Percentiles rank a stretch among this genome's conserved stretches.
Evolutionary conservation across 2,113 vertebrate species (phyloP).

Genomic region (Apistogramma diplotaenia): DNA sequence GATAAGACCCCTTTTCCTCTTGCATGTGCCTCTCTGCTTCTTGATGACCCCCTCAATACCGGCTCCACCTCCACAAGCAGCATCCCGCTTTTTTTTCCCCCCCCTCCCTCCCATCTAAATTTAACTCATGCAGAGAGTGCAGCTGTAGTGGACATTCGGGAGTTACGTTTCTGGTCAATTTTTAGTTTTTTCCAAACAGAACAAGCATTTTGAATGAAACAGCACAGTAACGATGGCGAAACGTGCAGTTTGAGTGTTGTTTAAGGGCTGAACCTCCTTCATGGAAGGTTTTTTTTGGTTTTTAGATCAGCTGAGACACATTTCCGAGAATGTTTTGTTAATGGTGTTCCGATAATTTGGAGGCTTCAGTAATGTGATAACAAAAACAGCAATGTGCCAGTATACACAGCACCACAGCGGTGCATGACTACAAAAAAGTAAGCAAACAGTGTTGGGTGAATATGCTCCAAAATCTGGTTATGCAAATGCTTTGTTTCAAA

Average conservation of each 20-base stretch:
- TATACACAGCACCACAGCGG: not conserved
- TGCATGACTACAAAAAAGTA: not conserved
- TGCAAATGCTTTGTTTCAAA: not conserved
- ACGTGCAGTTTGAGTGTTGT: not conserved
- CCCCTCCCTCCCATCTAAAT: conserved; percentile 15
- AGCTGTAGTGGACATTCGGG: not conserved
- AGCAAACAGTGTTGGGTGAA: not conserved
- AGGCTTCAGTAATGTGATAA: not conserved
- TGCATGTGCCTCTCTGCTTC: conserved; percentile 58
- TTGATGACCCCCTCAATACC: conserved; percentile 35
- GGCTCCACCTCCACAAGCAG: not conserved
- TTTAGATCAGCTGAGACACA: not conserved
- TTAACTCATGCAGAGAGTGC: conserved; percentile 13
- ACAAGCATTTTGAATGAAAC: not conserved
- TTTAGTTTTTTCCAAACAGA: not conserved
- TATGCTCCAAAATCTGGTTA: not conserved
- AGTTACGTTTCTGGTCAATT: conserved; percentile 17
- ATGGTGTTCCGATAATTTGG: not conserved
- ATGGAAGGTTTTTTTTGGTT: not conserved
- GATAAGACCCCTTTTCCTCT: conserved; percentile 60
- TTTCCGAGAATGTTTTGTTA: not conserved
- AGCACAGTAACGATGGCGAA: not conserved
- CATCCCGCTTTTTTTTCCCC: not conserved
- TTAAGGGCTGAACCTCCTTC: not conserved
- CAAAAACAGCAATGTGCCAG: not conserved